These are phyloP conservation scores for Acanthoscelides obtectus DNA, from an alignment of 2,888 invertebrate species.

Conservation along the genomic window DNA sequence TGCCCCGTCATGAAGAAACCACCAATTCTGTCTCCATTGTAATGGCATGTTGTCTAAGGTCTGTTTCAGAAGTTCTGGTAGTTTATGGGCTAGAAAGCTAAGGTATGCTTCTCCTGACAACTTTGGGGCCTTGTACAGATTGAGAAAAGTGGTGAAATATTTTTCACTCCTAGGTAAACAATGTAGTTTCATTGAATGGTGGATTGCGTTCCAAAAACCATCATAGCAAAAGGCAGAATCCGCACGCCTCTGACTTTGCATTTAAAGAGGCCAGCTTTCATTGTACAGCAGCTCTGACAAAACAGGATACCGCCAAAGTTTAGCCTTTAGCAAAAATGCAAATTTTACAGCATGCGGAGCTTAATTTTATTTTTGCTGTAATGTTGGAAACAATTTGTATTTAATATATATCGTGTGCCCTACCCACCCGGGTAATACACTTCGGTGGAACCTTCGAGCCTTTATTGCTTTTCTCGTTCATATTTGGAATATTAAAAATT, in stretches of 20 bases:
- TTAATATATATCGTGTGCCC: conserved; percentile 4
- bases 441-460: neutral
- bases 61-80: too few species aligned
- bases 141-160: too few species aligned
- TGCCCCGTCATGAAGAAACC: too few species aligned
- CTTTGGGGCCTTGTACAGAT: too few species aligned
- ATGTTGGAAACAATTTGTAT: conserved; percentile 19
- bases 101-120: too few species aligned
- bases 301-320: conserved; percentile 33
- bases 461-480: neutral
- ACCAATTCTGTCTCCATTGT: too few species aligned
- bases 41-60: too few species aligned
- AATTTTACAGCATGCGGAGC: conserved; percentile 34
- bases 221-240: neutral
- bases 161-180: too few species aligned
- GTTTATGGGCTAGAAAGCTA: too few species aligned
- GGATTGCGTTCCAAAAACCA: neutral
- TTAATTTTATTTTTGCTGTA: conserved; percentile 30
- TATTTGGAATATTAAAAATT: neutral
- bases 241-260: neutral
- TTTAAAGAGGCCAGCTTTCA: neutral
- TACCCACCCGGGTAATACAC: neutral
- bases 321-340: conserved; percentile 37
- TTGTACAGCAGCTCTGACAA: neutral
- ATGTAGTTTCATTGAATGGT: too few species aligned